phyloP scores from a whole-genome alignment of 2,888 invertebrate genomes.

The Acanthococcus lagerstroemiae region DNA sequence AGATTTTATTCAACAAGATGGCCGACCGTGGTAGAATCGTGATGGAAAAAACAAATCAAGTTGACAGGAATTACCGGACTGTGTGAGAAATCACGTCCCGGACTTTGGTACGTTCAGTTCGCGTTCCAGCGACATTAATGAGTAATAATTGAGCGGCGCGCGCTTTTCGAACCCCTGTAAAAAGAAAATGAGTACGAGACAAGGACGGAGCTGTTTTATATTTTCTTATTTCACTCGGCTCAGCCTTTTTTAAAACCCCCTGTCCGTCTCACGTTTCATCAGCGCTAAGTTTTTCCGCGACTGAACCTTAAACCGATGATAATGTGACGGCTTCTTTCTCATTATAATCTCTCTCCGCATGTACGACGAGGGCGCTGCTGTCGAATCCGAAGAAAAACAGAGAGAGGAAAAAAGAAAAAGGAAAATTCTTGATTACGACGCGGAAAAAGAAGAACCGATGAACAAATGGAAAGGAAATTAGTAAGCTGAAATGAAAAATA shows the following conservation, averaged over 20 bases:
- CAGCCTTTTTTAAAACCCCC: slow-evolving; percentile 25
- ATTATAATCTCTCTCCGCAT: slow-evolving; percentile 20
- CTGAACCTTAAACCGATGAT: slow-evolving; percentile 30
- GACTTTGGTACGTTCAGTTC: no score
- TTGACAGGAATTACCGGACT: no score
- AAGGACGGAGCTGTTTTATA: slow-evolving; percentile 25
- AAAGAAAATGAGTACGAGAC: slow-evolving; percentile 29
- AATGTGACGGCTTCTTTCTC: slow-evolving; percentile 30
- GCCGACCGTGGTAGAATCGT: no score
- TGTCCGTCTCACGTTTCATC: slow-evolving; percentile 20
- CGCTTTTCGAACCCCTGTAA: slow-evolving; percentile 18
- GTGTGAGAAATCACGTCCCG: no score
- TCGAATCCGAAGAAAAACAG: slow-evolving; percentile 9
- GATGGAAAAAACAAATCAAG: no score
- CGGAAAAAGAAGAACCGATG: slow-evolving; percentile 24
- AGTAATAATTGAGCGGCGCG: background rate
- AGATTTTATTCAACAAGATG: no score
- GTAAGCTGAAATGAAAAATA: slow-evolving; percentile 31
- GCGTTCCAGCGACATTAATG: no score
- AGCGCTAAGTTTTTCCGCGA: slow-evolving; percentile 22
- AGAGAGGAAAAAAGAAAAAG: slow-evolving; percentile 9
- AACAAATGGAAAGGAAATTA: slow-evolving; percentile 31
- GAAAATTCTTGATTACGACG: slow-evolving; percentile 27
- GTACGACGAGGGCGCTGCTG: slow-evolving; percentile 20
- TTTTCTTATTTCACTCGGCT: slow-evolving; percentile 30